phyloP scores from a whole-genome alignment of 2,888 invertebrate species.

The Frankliniella intonsa region DNA sequence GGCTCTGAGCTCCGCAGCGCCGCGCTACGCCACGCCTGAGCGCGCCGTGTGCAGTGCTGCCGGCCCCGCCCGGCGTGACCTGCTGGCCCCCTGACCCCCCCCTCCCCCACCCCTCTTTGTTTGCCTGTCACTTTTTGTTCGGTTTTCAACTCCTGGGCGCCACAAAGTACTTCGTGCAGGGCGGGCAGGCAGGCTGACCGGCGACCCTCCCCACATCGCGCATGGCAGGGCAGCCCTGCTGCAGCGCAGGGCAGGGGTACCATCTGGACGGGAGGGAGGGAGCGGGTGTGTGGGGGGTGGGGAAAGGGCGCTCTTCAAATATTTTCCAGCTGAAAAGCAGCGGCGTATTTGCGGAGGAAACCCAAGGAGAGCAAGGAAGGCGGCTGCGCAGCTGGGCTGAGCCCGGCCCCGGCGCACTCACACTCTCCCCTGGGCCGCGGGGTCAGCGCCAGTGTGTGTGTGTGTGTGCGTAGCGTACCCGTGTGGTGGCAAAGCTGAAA shows the following conservation, averaged over 20 bases:
- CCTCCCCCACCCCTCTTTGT: background rate
- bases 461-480: no score
- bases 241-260: background rate
- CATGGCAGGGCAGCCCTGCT: background rate
- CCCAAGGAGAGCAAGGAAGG: background rate
- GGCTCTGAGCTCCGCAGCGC: no score
- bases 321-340: background rate
- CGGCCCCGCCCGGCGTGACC: no score
- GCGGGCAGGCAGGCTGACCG: background rate
- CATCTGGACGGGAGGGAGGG: background rate
- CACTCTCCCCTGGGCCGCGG: no score
- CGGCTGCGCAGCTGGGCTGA: background rate
- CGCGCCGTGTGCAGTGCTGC: no score
- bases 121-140: conserved; percentile 18
- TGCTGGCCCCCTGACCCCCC: background rate
- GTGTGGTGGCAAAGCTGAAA: no score
- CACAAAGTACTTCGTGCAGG: background rate
- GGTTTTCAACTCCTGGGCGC: background rate
- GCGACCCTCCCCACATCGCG: background rate
- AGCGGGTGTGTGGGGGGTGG: background rate
- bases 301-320: background rate
- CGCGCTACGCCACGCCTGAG: no score
- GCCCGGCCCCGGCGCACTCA: background rate
- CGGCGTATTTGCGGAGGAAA: background rate
- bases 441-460: no score